Base-by-base conservation (phyloP, 2,113 vertebrate genomes). In the Felis chaus region DNA sequence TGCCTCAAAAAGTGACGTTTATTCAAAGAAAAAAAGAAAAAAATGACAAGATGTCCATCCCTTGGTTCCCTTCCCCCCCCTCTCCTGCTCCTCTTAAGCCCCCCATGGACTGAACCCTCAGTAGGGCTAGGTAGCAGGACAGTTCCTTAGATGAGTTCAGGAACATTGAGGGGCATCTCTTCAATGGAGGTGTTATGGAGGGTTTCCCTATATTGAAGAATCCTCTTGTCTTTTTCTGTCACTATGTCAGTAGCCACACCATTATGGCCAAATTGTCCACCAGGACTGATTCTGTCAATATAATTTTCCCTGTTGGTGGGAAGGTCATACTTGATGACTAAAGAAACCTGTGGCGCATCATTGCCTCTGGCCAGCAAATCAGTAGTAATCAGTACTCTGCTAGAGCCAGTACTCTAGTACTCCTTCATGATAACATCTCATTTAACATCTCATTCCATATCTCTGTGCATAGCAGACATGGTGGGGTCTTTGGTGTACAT, bases 401-500 rank as follows among this genome's bases (percentile, higher is more conserved):
- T 99, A 91, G 99, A 99, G 18, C 99, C 99, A 6, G 99, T 41
- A 41, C 41, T 41, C 41, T 41, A 41, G 41, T 41, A 99, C 97
- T 99, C 99, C 55, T 99, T 98, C 99, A 99, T 99, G 98, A 99
- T 99, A 36, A 99, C 97, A 66, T 99, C 99, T 36, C 99, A 98
- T 97, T 99, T 45, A 45, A 45, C 99, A 93, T 99, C 99, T 98
- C 99, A 99, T 97, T 99, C 99, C 99, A 99, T 99, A 95, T 99
- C 99, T 50, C 99, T 99, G 5, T 99, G 99, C 99, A 99, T 98
- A 69, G 99, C 99, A 4, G 99, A 99, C 27, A 99, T 99, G 0
- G 99, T 99, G 97, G 99, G 99, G 97, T 99, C 99, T n/a, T 99
- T 98, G 76, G 99, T 99, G 4, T 99, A 99, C 99, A 99, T 99